Conservation (phyloP, 2,113 vertebrate species). For the Recurvirostra avosetta region DNA sequence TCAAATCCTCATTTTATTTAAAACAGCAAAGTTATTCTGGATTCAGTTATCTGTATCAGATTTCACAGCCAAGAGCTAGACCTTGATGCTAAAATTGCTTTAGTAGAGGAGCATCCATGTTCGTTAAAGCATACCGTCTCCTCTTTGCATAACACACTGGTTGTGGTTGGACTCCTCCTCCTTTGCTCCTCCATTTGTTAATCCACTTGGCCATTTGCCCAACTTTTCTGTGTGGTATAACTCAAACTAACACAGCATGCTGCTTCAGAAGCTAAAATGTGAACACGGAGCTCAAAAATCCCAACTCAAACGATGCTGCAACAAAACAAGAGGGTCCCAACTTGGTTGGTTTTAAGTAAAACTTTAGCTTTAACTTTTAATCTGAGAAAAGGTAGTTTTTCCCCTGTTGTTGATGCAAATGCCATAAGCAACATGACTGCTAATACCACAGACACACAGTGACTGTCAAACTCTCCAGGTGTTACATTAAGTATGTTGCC, state of each 20-base stretch:
- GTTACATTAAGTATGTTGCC: not conserved
- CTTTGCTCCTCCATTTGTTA: not conserved
- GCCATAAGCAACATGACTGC: slow-evolving; percentile 24
- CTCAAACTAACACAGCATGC: not conserved
- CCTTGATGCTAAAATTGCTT: not conserved
- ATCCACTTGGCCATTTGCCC: not conserved
- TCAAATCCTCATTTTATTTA: not conserved
- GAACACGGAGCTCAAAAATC: not conserved
- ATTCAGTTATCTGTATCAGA: not conserved
- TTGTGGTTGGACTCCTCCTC: not conserved
- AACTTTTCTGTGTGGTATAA: not conserved
- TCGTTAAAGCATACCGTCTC: not conserved
- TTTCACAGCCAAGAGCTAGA: not conserved
- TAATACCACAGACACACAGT: slow-evolving; percentile 13
- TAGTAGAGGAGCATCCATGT: not conserved
- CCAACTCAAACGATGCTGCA: not conserved
- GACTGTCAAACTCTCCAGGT: slow-evolving; percentile 24
- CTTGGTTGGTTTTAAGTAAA: slow-evolving; percentile 54
- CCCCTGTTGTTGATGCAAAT: slow-evolving; percentile 5
- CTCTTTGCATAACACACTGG: not conserved
- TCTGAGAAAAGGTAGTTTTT: not conserved
- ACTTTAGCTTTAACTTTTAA: slow-evolving; percentile 45
- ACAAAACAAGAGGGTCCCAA: not conserved
- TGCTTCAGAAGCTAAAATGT: not conserved
- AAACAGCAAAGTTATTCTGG: not conserved